Evolutionary conservation across 2,888 invertebrate genomes (phyloP).

Genomic region (Meiosimyza platycephala): DNA sequence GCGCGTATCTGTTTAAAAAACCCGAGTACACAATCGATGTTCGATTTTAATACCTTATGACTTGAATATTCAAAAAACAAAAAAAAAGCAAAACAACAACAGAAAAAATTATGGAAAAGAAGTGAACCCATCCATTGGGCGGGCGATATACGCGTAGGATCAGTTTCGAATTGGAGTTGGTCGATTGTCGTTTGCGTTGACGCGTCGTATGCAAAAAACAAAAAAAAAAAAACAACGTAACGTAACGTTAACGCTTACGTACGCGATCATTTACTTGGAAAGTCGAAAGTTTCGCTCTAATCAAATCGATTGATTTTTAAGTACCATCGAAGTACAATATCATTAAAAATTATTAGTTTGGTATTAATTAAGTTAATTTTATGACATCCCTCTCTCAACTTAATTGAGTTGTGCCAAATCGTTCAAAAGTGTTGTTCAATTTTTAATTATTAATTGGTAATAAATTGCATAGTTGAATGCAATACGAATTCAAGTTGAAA

Average conservation of each 20-base stretch:
- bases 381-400: constrained; percentile 21
- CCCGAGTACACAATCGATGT: constrained; percentile 37
- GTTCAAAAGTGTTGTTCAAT: not conserved
- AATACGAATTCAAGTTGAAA: too few relatives aligned
- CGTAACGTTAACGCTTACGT: not conserved
- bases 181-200: not conserved
- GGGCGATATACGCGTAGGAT: constrained; percentile 43
- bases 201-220: not conserved
- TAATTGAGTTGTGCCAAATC: not conserved
- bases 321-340: not conserved
- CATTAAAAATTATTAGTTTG: constrained; percentile 14
- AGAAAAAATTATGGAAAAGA: constrained; percentile 1
- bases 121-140: constrained; percentile 35
- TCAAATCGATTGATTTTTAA: constrained; percentile 26
- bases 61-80: constrained; percentile 44
- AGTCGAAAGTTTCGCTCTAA: too few relatives aligned
- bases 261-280: too few relatives aligned
- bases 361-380: constrained; percentile 23
- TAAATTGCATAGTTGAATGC: too few relatives aligned
- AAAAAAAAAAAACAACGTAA: not conserved
- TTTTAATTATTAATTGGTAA: too few relatives aligned
- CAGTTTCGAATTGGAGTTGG: constrained; percentile 20
- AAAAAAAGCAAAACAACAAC: constrained; percentile 22
- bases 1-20: constrained; percentile 49
- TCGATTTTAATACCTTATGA: constrained; percentile 47